Evolutionary conservation across 1,140 invertebrate genomes (phyloP).

Genomic region (Atta texana): DNA sequence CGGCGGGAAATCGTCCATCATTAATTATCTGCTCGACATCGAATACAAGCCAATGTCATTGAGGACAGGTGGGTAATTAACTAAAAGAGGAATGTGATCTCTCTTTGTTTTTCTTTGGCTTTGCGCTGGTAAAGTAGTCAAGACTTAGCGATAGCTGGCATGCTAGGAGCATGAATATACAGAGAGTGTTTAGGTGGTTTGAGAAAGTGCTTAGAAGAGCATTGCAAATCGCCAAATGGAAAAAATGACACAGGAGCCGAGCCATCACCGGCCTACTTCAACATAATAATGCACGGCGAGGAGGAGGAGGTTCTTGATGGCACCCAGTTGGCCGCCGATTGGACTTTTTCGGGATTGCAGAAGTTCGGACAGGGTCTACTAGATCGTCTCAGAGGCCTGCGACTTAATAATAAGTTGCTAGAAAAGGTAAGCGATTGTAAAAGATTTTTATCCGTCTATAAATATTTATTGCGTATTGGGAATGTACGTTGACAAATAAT

Average conservation of each 20-base stretch:
- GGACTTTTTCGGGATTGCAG: slow-evolving; percentile 96
- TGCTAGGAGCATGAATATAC: slow-evolving; percentile 72
- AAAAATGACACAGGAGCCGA: slow-evolving; percentile 91
- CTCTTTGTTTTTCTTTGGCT: slow-evolving; percentile 47
- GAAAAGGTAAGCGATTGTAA: slow-evolving; percentile 91
- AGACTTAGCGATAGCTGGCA: slow-evolving; percentile 61
- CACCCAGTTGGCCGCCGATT: slow-evolving; percentile 96
- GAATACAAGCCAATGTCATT: slow-evolving; percentile 94
- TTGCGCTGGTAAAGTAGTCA: slow-evolving; percentile 49
- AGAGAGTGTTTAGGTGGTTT: slow-evolving; percentile 77
- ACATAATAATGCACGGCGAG: slow-evolving; percentile 96
- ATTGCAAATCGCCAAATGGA: slow-evolving; percentile 77
- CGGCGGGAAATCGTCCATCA: slow-evolving; percentile 97
- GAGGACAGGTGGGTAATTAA: slow-evolving; percentile 91
- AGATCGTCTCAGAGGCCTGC: slow-evolving; percentile 94
- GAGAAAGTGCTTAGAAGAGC: slow-evolving; percentile 75
- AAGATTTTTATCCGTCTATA: neutral
- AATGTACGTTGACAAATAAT: neutral
- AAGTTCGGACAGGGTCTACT: slow-evolving; percentile 97
- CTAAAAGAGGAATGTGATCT: slow-evolving; percentile 15
- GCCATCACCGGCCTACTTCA: slow-evolving; percentile 97
- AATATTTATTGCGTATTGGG: neutral
- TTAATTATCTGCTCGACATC: slow-evolving; percentile 96
- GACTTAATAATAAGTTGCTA: slow-evolving; percentile 93
- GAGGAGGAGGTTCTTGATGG: slow-evolving; percentile 94